Evolutionary conservation across 2,888 invertebrate species (phyloP).

Genomic region (Hartigia nigra): DNA sequence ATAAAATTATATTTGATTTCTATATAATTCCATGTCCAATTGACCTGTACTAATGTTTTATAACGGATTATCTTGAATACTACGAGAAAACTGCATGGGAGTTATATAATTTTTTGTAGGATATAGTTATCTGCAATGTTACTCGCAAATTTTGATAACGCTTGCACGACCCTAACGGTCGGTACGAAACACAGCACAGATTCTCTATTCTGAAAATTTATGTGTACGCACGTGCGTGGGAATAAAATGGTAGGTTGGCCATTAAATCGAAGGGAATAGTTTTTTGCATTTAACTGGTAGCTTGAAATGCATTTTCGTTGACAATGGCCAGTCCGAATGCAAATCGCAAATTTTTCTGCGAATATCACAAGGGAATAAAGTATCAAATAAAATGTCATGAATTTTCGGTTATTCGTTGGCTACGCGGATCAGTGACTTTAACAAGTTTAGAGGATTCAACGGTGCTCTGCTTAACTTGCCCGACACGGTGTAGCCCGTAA

Average conservation of each 20-base stretch:
- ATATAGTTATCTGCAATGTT: neutral
- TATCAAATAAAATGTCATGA: neutral
- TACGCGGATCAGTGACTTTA: neutral
- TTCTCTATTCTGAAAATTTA: neutral
- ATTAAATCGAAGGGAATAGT: neutral
- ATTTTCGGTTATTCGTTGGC: neutral
- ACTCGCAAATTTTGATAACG: neutral
- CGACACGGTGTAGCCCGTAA: slow-evolving; percentile 11
- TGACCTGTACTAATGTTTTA: neutral
- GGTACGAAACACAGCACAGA: neutral
- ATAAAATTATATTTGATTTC: neutral
- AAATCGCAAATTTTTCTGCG: neutral
- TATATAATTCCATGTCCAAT: neutral
- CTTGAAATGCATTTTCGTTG: neutral
- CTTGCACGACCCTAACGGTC: neutral
- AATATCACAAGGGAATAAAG: neutral
- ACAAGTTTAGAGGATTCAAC: neutral
- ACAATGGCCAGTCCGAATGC: neutral
- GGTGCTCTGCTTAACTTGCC: slow-evolving; percentile 5
- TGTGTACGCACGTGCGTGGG: neutral
- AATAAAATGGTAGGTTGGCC: neutral
- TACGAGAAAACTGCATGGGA: neutral
- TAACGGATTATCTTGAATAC: neutral
- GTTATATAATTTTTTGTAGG: neutral
- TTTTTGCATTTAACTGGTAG: neutral